A percentile compares a stretch with the other conserved stretches of the same genome.
Evolutionary conservation across 37 sponge, comb jelly and placozoan genomes (phyloP).

Genomic region (Aplysina aerophoba): DNA sequence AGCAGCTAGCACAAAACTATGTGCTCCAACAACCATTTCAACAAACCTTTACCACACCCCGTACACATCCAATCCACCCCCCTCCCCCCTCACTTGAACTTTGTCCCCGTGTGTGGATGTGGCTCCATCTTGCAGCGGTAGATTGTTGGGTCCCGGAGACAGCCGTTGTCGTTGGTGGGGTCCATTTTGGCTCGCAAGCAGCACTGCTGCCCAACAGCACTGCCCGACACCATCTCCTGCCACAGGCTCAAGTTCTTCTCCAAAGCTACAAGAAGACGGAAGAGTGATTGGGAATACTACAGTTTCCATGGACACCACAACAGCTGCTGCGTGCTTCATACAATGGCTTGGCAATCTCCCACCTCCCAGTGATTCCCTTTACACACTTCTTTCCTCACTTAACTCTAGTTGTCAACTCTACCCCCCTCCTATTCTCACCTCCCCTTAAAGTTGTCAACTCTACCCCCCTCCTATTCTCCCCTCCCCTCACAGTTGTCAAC

Average conservation of each 20-base stretch:
- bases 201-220: conserved; percentile 72
- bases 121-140: conserved; percentile 87
- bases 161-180: conserved; percentile 86
- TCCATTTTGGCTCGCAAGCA: conserved; percentile 96
- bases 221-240: conserved; percentile 92
- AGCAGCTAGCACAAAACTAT: too few species aligned
- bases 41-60: too few species aligned
- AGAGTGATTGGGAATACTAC: not conserved
- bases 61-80: not conserved
- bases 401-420: too few species aligned
- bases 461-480: not conserved
- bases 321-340: too few species aligned
- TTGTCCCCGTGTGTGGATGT: conserved; percentile 81
- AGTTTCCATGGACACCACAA: too few species aligned
- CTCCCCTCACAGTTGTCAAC: too few species aligned
- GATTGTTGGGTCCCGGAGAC: conserved; percentile 93
- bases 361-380: too few species aligned
- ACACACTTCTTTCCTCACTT: too few species aligned
- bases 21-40: too few species aligned
- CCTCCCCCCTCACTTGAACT: conserved; percentile 83
- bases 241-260: conserved; percentile 76
- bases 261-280: conserved; percentile 58
- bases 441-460: too few species aligned
- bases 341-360: too few species aligned
- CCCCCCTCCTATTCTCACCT: too few species aligned